Base-by-base conservation (phyloP, 2,797 vertebrate species). In the Dallia pectoralis region DNA sequence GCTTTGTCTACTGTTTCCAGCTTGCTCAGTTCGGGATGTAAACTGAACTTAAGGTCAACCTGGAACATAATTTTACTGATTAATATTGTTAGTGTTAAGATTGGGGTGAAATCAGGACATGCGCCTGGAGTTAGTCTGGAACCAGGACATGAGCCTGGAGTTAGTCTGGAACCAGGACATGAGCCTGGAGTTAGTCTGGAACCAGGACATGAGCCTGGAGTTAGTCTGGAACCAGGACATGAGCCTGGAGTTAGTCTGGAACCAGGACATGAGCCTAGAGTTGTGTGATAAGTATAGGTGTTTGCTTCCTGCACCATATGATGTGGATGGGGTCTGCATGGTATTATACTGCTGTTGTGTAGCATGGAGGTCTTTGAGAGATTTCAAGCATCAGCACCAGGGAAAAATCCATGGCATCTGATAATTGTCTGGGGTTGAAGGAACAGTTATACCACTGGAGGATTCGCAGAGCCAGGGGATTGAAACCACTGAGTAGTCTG, bases 21-120 rank as follows among this genome's bases (percentile, higher is more conserved):
- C 56, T 69, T 36, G 25, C 63, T 63, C 59, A 30, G 16, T 6
- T 72, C 33, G 36, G 33, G 48, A 40, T 15, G 76, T 67, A 48
- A 77, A 11, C 74, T 79, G 29, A 68, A 29, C 29, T 67, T 19
- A 33, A 40, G 51, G 33, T 70, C 36, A 22, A 3, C 74, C 48
- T 32, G 65, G 74, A 48, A n/a, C 22, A 22, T 25, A 25, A 56
- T 22, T 4, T 56, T 22, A n/a, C 19, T 56, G 4, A 22, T 25
- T 19, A 7, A 44, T 44, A 44, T 12, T 44, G 40, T 44, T 44
- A 14, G 40, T 44, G 40, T 44, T 11, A 44, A 12, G 40, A 7
- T 40, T 40, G 40, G 40, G 40, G 40, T 44, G 40, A 14, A 44
- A 44, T 12, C 40, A 44, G 40, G 40, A 44, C 40, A 44, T 44